Percentiles rank a stretch among this genome's conserved stretches.
Conservation (phyloP, 1,140 invertebrate genomes). For the Thaumatotibia leucotreta region DNA sequence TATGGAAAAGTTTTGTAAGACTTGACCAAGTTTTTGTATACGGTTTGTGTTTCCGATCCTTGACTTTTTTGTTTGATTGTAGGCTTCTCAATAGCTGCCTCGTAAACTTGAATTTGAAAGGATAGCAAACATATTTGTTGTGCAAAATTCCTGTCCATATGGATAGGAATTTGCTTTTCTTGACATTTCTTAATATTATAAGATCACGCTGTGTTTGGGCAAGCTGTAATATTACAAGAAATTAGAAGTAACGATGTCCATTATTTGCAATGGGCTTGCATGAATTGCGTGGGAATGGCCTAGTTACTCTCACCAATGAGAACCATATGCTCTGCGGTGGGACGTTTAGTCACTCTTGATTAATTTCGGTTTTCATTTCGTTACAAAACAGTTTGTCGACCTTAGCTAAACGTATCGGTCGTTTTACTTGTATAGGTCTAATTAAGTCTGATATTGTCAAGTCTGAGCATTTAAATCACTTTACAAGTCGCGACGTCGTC, state of each 20-base stretch:
- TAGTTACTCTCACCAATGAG: background rate
- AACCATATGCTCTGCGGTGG: background rate
- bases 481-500: constrained; percentile 43
- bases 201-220: background rate
- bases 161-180: background rate
- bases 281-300: background rate
- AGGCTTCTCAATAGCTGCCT: background rate
- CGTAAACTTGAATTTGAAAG: background rate
- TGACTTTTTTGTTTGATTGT: constrained; percentile 9
- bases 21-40: constrained; percentile 10
- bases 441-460: constrained; percentile 10
- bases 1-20: constrained; percentile 67
- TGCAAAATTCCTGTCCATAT: background rate
- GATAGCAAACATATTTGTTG: background rate
- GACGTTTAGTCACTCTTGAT: background rate
- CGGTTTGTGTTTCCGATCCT: background rate
- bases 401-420: background rate
- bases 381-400: background rate
- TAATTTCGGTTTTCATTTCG: background rate
- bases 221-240: background rate
- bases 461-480: constrained; percentile 60
- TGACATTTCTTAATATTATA: background rate
- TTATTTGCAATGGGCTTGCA: background rate
- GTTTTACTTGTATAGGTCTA: constrained; percentile 6
- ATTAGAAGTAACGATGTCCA: background rate